Evolutionary conservation across 1,140 invertebrate genomes (phyloP).

Genomic region (Pseudomyrmex dendroicus): DNA sequence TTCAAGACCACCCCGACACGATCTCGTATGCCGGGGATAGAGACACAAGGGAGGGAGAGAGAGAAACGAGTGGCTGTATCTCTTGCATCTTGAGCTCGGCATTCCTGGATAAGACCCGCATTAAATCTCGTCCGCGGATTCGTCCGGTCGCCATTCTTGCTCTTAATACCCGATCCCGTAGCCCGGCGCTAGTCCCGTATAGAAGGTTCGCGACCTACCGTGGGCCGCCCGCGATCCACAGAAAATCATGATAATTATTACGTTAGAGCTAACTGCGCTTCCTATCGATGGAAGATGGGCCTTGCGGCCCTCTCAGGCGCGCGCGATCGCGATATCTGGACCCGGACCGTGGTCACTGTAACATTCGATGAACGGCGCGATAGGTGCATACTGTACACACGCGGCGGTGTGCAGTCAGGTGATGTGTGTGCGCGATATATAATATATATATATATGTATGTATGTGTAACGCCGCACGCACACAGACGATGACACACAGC

Average conservation of each 20-base stretch:
- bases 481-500: constrained; percentile 65
- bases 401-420: constrained; percentile 57
- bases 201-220: constrained; percentile 68
- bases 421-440: constrained; percentile 45
- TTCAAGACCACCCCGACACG: constrained; percentile 64
- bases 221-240: constrained; percentile 64
- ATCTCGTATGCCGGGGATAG: constrained; percentile 62
- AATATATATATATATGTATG: constrained; percentile 10
- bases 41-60: too few species aligned
- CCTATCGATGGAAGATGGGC: constrained; percentile 66
- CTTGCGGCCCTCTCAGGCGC: constrained; percentile 9
- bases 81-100: constrained; percentile 69
- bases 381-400: constrained; percentile 61
- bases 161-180: constrained; percentile 78
- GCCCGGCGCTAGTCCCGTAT: constrained; percentile 44
- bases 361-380: constrained; percentile 68
- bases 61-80: constrained; percentile 58
- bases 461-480: constrained; percentile 32
- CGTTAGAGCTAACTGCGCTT: constrained; percentile 79
- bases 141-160: constrained; percentile 64
- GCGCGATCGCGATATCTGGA: constrained; percentile 46
- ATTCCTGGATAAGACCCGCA: constrained; percentile 73
- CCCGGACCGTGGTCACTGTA: constrained; percentile 68
- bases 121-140: constrained; percentile 71
- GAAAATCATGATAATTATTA: constrained; percentile 84